Base-by-base conservation (phyloP, 2,888 invertebrate species). In the Chrysolina americana region DNA sequence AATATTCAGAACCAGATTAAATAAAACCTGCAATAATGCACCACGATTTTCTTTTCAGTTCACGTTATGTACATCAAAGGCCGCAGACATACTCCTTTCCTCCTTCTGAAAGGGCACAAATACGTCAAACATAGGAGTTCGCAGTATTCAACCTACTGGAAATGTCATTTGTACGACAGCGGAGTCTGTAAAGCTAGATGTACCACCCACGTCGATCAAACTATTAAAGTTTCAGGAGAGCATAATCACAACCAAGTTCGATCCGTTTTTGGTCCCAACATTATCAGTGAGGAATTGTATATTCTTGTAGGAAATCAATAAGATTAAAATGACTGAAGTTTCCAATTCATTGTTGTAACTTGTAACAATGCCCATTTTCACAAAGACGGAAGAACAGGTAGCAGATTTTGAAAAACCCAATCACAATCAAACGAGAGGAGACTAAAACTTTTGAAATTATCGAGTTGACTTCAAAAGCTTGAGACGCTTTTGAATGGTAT, bases 81-180 rank as follows among this genome's bases (percentile, higher is more conserved):
- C 19, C 79, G 81, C 11, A 80, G 85, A 36, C 80, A 80, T 41
- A 83, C 81, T 59, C 86, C 87, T 0, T 85, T 84, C 41, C 79
- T 87, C 36, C 80, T 86, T 17, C 72, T 87, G 19, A 78, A 85
- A 44, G 80, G 85, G 65, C 85, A 85, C 74, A 83, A 85, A 76
- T 87, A 86, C 76, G 81, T 87, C 44, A 88, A 87, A 76, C 87
- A 88, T 69, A 80, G 86, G 74, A 86, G 87, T 78, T 82, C 82
- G 2, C 81, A 83, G 68, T 81, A 78, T n/a, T 83, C 84, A 9
- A 86, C 86, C 0, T 88, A 88, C 75, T 88, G 87, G 87, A 88
- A 87, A 78, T 88, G 88, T 73, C 82, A 83, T 53, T 72, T 82
- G 41, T 88, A 87, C 73, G 87, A 88, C 71, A 79, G 79, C 21